phyloP scores from a whole-genome alignment of 2,113 vertebrate species.

The Bufo bufo region DNA sequence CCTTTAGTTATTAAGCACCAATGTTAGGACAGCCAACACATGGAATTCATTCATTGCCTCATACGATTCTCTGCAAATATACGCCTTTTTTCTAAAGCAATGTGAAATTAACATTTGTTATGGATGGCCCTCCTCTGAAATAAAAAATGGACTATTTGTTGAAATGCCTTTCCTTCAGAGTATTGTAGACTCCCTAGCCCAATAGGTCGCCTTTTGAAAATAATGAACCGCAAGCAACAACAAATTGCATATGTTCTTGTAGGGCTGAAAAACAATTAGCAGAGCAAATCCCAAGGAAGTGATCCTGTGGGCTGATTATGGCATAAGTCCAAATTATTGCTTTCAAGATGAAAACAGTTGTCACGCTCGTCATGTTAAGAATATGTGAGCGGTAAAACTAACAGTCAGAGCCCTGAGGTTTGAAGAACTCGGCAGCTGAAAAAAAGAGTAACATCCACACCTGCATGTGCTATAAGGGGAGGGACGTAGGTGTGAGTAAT shows the following conservation, averaged over 20 bases:
- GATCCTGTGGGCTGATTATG: conserved; percentile 45
- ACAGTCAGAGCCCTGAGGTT: conserved; percentile 45
- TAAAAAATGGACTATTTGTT: not conserved
- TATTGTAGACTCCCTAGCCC: not conserved
- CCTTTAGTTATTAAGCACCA: too few relatives aligned
- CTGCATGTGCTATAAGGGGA: conserved; percentile 39
- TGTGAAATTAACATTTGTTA: not conserved
- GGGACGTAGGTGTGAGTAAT: conserved; percentile 48
- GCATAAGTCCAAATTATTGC: conserved; percentile 48
- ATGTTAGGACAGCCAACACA: not conserved
- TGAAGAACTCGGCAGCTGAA: conserved; percentile 9
- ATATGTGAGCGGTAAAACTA: conserved; percentile 42
- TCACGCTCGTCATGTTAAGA: conserved; percentile 48
- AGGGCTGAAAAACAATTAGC: conserved; percentile 55
- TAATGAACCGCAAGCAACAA: conserved; percentile 41
- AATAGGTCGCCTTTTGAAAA: conserved; percentile 6
- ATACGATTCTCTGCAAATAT: not conserved
- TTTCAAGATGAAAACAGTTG: conserved; percentile 53
- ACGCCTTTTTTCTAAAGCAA: not conserved
- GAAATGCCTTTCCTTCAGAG: not conserved
- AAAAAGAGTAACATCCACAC: conserved; percentile 40
- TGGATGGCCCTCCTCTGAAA: not conserved
- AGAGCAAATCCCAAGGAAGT: conserved; percentile 39
- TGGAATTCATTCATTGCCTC: not conserved
- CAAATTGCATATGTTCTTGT: conserved; percentile 53